Evolutionary conservation across 2,888 invertebrate species (phyloP), one percentile per base, ranked within the genome.

Genomic region (Patella caerulea): DNA sequence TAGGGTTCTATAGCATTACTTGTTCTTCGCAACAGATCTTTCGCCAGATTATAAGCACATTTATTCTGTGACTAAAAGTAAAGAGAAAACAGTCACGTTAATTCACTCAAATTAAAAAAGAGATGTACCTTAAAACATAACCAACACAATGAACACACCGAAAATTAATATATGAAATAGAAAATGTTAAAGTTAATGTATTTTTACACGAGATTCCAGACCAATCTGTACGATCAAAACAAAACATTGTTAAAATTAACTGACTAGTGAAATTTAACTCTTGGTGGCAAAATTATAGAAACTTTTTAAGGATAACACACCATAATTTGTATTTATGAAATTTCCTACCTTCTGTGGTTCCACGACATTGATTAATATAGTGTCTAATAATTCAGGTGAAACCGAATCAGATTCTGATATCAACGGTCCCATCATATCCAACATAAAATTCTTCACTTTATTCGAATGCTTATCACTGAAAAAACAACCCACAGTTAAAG

Each of bases 321-420:
- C 7, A 34, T 9, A 45, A 45, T 45, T 1, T 45, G 9, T 45
- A 34, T 34, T 34, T 45, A 45, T 45, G 45, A 45, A 45, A 45
- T 45, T 7, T 69, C 69, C 74, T 81, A 92, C 92, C 89, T 92
- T 92, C 81, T 89, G 88, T 1, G 98, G 98, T 91, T 99, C 98
- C 80, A 98, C 96, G 87, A 99, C 95, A 92, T 98, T 98, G 88
- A 96, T 94, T 76, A 99, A 94, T 88, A 99, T 96, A 82, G 97
- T 96, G 92, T 99, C 97, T 79, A 99, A 93, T 14, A 98, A 94
- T 92, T 98, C 97, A 90, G 96, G 96, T 84, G 98, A 97, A 73
- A 99, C 96, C 86, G 96, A 95, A 91, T 99, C 98, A 11, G 97
- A 97, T 92, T 99, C 98, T 34, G 96, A 96, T 87, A 99, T 96